phyloP scores from a whole-genome alignment of 1,140 invertebrate genomes.

The Trypoxylus dichotomus region DNA sequence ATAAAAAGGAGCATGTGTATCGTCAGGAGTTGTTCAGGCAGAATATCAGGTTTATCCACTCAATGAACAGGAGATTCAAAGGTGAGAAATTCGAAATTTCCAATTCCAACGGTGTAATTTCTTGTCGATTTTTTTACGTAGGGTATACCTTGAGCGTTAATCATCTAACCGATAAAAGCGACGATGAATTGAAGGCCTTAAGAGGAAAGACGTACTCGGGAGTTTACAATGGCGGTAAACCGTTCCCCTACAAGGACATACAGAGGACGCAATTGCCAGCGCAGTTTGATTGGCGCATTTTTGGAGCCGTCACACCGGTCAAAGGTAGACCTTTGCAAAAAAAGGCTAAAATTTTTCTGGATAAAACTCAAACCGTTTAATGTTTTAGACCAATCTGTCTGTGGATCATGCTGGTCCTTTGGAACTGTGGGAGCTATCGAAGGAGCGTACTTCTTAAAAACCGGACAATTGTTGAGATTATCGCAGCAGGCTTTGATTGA shows the following conservation, averaged over 20 bases:
- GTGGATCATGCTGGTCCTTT: constrained; percentile 97
- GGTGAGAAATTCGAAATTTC: constrained; percentile 31
- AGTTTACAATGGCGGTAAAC: constrained; percentile 72
- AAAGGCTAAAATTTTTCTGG: not conserved
- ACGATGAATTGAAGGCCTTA: constrained; percentile 77
- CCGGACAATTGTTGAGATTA: constrained; percentile 76
- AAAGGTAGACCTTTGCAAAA: constrained; percentile 65
- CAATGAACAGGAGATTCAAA: constrained; percentile 46
- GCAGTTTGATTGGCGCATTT: constrained; percentile 85
- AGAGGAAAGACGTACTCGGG: constrained; percentile 72
- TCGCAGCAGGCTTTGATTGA: constrained; percentile 92
- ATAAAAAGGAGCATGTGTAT: constrained; percentile 66
- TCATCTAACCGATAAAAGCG: constrained; percentile 83
- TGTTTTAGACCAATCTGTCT: constrained; percentile 83
- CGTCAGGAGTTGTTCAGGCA: constrained; percentile 85
- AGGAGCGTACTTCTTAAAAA: constrained; percentile 86
- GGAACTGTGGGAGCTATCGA: constrained; percentile 92
- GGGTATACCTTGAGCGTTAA: constrained; percentile 80
- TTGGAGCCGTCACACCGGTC: constrained; percentile 91
- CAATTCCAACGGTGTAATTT: no score
- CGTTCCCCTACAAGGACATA: constrained; percentile 71
- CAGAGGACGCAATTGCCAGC: constrained; percentile 61
- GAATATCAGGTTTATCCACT: constrained; percentile 71
- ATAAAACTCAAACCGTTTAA: not conserved
- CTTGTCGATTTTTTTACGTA: no score